Evolutionary conservation across 2,113 vertebrate genomes (phyloP).

Genomic region (Phyllopteryx taeniolatus): DNA sequence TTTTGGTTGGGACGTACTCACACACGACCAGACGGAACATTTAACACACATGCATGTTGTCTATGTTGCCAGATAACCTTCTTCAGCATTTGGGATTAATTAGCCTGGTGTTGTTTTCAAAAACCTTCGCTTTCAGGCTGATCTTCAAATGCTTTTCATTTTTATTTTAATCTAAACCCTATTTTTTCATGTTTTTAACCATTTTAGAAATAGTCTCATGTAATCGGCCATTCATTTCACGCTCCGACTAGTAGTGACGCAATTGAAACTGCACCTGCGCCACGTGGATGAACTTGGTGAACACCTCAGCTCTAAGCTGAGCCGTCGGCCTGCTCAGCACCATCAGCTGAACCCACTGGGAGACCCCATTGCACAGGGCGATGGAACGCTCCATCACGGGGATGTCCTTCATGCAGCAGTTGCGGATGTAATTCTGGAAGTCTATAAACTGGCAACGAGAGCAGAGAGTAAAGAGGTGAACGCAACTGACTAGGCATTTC

Average conservation of each 20-base stretch:
- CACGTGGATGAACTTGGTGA: constrained; percentile 93
- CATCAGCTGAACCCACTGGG: constrained; percentile 97
- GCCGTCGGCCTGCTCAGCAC: constrained; percentile 92
- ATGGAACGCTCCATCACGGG: constrained; percentile 93
- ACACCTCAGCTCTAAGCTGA: constrained; percentile 91
- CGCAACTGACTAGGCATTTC: constrained; percentile 39
- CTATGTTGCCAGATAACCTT: too few relatives aligned
- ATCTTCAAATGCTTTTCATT: too few relatives aligned
- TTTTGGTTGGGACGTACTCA: too few relatives aligned
- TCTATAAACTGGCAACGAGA: constrained; percentile 80
- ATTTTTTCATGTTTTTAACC: too few relatives aligned
- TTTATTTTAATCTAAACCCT: too few relatives aligned
- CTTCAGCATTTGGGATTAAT: too few relatives aligned
- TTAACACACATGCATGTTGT: too few relatives aligned
- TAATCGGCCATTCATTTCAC: background rate
- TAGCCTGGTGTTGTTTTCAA: too few relatives aligned
- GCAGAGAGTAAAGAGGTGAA: constrained; percentile 30
- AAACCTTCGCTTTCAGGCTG: too few relatives aligned
- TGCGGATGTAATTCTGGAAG: constrained; percentile 91
- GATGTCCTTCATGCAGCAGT: constrained; percentile 91
- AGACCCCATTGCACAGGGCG: constrained; percentile 90
- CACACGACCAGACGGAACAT: too few relatives aligned
- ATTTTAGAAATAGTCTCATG: too few relatives aligned
- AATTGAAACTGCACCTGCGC: constrained; percentile 78
- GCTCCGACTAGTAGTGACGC: background rate